Evolutionary conservation across 1,140 invertebrate species (phyloP).

Genomic region (Papilio aristodemus): DNA sequence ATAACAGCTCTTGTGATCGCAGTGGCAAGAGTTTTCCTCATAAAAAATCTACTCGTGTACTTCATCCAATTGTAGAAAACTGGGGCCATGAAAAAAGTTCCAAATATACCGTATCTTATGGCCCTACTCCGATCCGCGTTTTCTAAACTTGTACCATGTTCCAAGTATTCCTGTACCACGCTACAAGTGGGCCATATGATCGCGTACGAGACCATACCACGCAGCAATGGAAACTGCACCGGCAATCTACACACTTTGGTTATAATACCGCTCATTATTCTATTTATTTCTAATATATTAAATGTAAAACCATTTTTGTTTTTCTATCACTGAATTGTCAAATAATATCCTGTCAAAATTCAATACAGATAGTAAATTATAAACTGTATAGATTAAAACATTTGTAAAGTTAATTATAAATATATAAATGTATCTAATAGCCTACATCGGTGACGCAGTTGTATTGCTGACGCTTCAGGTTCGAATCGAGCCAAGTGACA

Average conservation of each 20-base stretch:
- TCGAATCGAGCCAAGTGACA: too few relatives aligned
- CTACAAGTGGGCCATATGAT: constrained; percentile 86
- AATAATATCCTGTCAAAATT: not conserved
- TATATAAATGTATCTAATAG: not conserved
- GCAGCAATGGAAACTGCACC: constrained; percentile 64
- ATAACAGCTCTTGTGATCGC: constrained; percentile 80
- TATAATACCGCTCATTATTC: constrained; percentile 44
- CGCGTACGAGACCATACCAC: constrained; percentile 87
- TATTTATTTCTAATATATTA: not conserved
- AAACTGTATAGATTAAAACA: not conserved
- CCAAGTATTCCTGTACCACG: constrained; percentile 82
- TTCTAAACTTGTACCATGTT: constrained; percentile 53
- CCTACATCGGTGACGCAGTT: too few relatives aligned
- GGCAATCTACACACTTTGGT: constrained; percentile 49
- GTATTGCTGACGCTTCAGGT: too few relatives aligned
- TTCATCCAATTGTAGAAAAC: constrained; percentile 70
- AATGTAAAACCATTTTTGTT: not conserved
- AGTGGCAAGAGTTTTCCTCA: constrained; percentile 46
- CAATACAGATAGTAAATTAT: constrained; percentile 1
- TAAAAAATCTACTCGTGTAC: constrained; percentile 58
- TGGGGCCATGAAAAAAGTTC: constrained; percentile 69
- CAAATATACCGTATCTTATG: constrained; percentile 57
- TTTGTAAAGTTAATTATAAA: not conserved
- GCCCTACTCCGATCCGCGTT: constrained; percentile 55
- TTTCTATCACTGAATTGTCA: constrained; percentile 6